phyloP scores from a whole-genome alignment of 2,888 invertebrate species.

The Abrostola tripartita region DNA sequence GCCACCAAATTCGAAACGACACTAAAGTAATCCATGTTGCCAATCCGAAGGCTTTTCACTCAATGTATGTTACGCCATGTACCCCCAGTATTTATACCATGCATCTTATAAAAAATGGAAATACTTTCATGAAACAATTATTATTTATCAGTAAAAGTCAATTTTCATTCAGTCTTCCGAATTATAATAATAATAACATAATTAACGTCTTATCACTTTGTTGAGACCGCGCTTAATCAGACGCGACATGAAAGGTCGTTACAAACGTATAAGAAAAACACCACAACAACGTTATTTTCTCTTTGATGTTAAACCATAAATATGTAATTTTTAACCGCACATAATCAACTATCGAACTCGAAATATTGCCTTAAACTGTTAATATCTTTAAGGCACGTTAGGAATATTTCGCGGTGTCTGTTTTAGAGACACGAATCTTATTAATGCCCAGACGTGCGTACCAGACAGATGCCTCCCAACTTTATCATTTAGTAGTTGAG shows the following conservation, averaged over 20 bases:
- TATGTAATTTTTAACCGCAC: neutral
- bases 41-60: conserved; percentile 29
- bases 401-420: neutral
- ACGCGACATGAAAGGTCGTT: neutral
- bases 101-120: conserved; percentile 17
- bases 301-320: neutral
- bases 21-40: conserved; percentile 18
- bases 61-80: conserved; percentile 25
- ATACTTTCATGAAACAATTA: conserved; percentile 17
- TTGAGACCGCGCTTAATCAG: neutral
- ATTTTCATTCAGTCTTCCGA: conserved; percentile 15
- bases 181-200: neutral
- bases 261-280: neutral
- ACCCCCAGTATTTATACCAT: conserved; percentile 19
- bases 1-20: conserved; percentile 9
- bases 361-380: neutral
- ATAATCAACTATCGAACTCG: neutral
- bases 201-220: conserved; percentile 16
- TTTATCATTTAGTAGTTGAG: conserved; percentile 19
- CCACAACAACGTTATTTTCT: neutral
- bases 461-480: conserved; percentile 19
- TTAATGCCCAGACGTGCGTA: conserved; percentile 22
- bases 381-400: neutral
- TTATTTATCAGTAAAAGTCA: conserved; percentile 26
- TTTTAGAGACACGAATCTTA: neutral